Evolutionary conservation across 2,113 vertebrate genomes (phyloP), one percentile per base, ranked within the genome.

Genomic region (Cryptomyrus ogoouensis): DNA sequence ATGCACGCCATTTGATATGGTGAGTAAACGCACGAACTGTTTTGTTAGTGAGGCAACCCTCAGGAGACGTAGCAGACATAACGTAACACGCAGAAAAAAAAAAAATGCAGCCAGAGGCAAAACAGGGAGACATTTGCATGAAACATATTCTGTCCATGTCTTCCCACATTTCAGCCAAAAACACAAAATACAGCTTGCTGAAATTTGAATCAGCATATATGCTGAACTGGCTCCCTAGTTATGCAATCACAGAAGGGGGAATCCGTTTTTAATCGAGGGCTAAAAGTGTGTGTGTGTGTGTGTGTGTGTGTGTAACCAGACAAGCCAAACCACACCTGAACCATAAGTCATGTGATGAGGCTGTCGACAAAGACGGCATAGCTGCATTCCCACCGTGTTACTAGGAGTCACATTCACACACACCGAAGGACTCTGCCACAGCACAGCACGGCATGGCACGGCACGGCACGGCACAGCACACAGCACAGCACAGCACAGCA

Each of bases 241-340:
- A 66, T 27, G n/a, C 62, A 27, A 66, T n/a, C 9, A 66, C n/a
- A 66, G n/a, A 66, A 66, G 62, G 9, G 62, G 62, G 24, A 66
- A 66, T 66, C 9, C 9, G 0, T 12, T 66, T 27, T 66, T 66
- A 21, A 66, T 27, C 9, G 9, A 66, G 24, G 62, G n/a, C n/a
- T 66, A n/a, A 66, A 66, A 66, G 58, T 90, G 90, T 90, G 91
- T 70, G 56, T 47, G 44, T 58, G 89, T 89, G 89, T 89, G 1
- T 19, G 62, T 66, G n/a, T 62, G 62, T 49, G 47, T 49, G 47
- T 49, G 47, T 49, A 39, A 77, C 4, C 70, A 77, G 35, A 39
- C 31, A 77, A 35, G 31, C 5, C 24, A 77, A 5, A 17, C 74
- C 35, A 80, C 31, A 80, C 15, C 15, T 2, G 13, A 8, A 8